Conservation (phyloP, 2,797 vertebrate species). For the Gallirallus australis region DNA sequence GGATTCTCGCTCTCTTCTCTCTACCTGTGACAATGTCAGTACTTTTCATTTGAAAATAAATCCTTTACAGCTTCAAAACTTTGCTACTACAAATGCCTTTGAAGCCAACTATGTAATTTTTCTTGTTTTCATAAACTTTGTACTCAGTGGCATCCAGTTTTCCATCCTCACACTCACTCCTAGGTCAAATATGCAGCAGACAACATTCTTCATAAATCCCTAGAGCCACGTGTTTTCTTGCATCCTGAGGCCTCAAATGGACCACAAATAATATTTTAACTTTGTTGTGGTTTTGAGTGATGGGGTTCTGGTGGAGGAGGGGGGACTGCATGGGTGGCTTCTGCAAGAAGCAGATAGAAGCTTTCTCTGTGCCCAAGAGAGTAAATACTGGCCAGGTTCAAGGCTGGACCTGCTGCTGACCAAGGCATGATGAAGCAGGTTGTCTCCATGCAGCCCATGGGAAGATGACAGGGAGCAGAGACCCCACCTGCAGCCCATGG, state of each 20-base stretch:
- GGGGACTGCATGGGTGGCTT: too few relatives aligned
- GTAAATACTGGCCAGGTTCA: too few relatives aligned
- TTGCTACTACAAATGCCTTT: rapidly evolving
- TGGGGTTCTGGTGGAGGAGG: too few relatives aligned
- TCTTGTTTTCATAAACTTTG: rapidly evolving
- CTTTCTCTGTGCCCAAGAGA: too few relatives aligned
- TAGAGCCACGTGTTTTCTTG: rapidly evolving
- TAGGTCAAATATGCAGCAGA: not conserved
- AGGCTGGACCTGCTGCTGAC: too few relatives aligned
- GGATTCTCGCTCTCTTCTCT: not conserved
- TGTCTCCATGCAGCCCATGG: too few relatives aligned
- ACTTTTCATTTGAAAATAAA: not conserved
- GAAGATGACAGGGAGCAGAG: too few relatives aligned
- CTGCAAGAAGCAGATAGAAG: too few relatives aligned
- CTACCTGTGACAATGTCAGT: too few relatives aligned
- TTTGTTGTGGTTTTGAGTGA: too few relatives aligned
- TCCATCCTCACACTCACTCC: not conserved
- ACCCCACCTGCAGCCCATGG: too few relatives aligned
- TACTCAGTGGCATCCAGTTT: not conserved
- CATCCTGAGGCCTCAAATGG: not conserved
- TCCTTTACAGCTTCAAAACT: not conserved
- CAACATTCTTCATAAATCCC: not conserved
- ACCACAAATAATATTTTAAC: not conserved
- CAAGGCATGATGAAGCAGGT: too few relatives aligned
- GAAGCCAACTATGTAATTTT: not conserved